These are phyloP conservation scores for Steromphala cineraria DNA, from an alignment of 2,888 invertebrate species.

Conservation along the genomic window DNA sequence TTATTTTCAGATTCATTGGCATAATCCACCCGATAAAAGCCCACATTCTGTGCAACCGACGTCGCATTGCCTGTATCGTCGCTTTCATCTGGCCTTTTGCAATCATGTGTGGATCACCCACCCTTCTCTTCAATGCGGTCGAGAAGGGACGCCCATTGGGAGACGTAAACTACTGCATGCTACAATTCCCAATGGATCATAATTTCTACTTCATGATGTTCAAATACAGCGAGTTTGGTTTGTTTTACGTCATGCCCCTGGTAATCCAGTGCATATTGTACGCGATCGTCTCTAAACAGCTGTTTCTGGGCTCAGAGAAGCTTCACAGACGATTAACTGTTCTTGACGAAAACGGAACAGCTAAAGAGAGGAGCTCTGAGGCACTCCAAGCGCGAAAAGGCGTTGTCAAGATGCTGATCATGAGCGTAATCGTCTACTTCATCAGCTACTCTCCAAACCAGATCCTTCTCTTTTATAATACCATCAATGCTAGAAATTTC, in stretches of 20 bases:
- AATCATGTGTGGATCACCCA: constrained; percentile 70
- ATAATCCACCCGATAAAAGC: constrained; percentile 75
- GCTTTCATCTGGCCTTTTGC: constrained; percentile 73
- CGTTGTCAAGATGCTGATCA: constrained; percentile 42
- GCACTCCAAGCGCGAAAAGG: constrained; percentile 52
- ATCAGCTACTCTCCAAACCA: constrained; percentile 77
- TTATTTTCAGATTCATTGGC: constrained; percentile 73
- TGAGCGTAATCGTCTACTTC: constrained; percentile 69
- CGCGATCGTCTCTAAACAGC: constrained; percentile 67
- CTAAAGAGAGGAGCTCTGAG: constrained; percentile 55
- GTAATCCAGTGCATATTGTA: constrained; percentile 72
- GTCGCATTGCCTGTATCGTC: constrained; percentile 69
- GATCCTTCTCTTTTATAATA: constrained; percentile 70
- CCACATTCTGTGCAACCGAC: constrained; percentile 73
- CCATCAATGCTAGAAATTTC: constrained; percentile 62
- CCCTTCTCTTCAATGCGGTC: constrained; percentile 69
- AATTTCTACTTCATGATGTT: constrained; percentile 57
- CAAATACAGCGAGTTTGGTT: constrained; percentile 70
- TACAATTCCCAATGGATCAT: constrained; percentile 62
- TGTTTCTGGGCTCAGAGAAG: constrained; percentile 68
- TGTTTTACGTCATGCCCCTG: constrained; percentile 74
- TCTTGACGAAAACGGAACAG: constrained; percentile 52
- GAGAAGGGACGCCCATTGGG: constrained; percentile 46
- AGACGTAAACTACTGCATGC: constrained; percentile 66
- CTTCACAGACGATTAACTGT: constrained; percentile 60